Conservation (phyloP, 2,113 vertebrate genomes). For the Cariama cristata region DNA sequence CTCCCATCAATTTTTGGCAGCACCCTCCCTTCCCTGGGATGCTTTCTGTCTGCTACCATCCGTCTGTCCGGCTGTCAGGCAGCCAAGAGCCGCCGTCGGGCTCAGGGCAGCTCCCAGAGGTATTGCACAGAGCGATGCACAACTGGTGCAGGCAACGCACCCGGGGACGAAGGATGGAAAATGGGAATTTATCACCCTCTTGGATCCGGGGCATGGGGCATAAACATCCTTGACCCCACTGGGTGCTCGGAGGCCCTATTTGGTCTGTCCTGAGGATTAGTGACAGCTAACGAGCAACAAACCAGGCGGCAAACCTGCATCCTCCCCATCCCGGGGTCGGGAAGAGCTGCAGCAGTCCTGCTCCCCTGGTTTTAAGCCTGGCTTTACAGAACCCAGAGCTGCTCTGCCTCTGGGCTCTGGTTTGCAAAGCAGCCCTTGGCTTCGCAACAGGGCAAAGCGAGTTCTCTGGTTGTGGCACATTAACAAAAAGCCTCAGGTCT, state of each 20-base stretch:
- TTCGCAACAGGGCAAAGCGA: neutral
- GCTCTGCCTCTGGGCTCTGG: neutral
- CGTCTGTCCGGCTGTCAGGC: neutral
- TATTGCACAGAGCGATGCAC: neutral
- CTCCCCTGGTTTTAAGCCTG: neutral
- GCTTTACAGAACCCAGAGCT: neutral
- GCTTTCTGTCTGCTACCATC: neutral
- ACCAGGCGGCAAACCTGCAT: neutral
- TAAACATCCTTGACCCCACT: neutral
- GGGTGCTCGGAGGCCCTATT: neutral
- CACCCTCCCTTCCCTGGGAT: rapidly evolving
- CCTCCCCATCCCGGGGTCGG: rapidly evolving
- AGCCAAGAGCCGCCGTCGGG: neutral
- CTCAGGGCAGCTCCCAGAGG: neutral
- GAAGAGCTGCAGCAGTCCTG: neutral
- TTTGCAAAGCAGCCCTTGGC: neutral
- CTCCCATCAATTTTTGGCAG: neutral
- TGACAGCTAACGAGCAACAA: rapidly evolving
- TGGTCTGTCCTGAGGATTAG: neutral
- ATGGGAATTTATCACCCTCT: neutral
- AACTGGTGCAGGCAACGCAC: neutral
- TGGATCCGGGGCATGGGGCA: neutral
- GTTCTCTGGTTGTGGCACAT: neutral
- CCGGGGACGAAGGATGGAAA: neutral
- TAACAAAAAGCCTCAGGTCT: neutral